Base-by-base conservation (phyloP, 1,140 invertebrate genomes). In the Ceratina calcarata region DNA sequence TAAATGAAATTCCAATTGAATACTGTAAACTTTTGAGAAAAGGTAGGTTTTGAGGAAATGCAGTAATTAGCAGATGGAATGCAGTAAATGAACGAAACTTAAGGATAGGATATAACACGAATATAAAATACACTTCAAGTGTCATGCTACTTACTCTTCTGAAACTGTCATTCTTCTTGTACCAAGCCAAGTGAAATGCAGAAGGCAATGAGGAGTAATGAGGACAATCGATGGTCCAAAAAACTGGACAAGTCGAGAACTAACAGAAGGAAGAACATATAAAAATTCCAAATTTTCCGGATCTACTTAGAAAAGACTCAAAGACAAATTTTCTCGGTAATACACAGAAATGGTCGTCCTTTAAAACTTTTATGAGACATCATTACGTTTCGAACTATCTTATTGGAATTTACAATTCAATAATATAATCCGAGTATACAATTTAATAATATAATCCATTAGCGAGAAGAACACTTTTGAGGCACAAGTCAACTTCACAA, bases 91-190 rank as follows among this genome's bases (percentile, higher is more conserved):
- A 77, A 45, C 37, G 37, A 45, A 45, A 45, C 37, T 45, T 62
- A 71, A 37, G n/a, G 24, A 72, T 32, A 37, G n/a, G 24, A 72
- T 32, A 32, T 4, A 32, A 32, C 27, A 68, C 53, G 32, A 37
- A 24, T 62, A 37, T 10, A 68, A n/a, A n/a, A 51, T 32, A 27
- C 3, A 53, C 3, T 20, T 12, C 37, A 62, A 55, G 45, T 61
- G 62, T 76, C 73, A 76, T 69, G 58, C 61, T 90, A 91, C 90
- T 91, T 85, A 91, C 90, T 89, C 87, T 81, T 91, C 90, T 58
- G 89, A 88, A 24, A 91, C 88, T 58, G 90, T 91, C 90, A 91
- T 91, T 72, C 76, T 86, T 84, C 55, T 45, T 15, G 80, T 32
- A 70, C 27, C 32, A 61, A 15, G 67, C 51, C 70, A 20, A 74